phyloP scores from a whole-genome alignment of 2,113 vertebrate genomes.

The Neolamprologus brichardi region DNA sequence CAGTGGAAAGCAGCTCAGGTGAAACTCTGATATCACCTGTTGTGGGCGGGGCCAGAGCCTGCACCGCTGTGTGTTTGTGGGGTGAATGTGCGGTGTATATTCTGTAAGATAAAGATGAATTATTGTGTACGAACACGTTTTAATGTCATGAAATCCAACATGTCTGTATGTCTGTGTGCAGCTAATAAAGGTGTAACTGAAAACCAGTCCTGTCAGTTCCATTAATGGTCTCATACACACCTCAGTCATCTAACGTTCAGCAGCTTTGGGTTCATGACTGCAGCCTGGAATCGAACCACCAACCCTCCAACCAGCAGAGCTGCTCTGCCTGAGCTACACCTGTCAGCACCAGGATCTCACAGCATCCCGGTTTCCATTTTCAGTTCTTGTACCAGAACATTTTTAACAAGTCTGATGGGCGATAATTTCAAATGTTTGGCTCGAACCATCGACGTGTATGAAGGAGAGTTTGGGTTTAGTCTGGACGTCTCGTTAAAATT shows the following conservation, averaged over 20 bases:
- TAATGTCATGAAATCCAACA: not conserved
- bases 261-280: not conserved
- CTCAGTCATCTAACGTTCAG: rapidly evolving
- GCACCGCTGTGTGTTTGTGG: not conserved
- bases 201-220: rapidly evolving
- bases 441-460: not conserved
- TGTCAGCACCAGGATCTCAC: too few species aligned
- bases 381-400: too few species aligned
- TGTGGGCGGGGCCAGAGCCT: not conserved
- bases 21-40: not conserved
- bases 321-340: not conserved
- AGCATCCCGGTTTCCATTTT: too few species aligned
- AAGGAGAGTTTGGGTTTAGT: not conserved
- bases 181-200: rapidly evolving
- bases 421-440: not conserved
- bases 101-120: not conserved
- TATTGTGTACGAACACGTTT: not conserved
- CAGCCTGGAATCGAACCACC: not conserved
- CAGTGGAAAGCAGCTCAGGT: not conserved
- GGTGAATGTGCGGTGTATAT: not conserved
- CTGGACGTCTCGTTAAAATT: rapidly evolving
- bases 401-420: not conserved
- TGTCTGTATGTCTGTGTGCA: rapidly evolving
- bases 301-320: not conserved
- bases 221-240: not conserved